These are phyloP conservation scores for Dendrocopos noguchii DNA, from an alignment of 2,113 vertebrate species.

Conservation along the genomic window DNA sequence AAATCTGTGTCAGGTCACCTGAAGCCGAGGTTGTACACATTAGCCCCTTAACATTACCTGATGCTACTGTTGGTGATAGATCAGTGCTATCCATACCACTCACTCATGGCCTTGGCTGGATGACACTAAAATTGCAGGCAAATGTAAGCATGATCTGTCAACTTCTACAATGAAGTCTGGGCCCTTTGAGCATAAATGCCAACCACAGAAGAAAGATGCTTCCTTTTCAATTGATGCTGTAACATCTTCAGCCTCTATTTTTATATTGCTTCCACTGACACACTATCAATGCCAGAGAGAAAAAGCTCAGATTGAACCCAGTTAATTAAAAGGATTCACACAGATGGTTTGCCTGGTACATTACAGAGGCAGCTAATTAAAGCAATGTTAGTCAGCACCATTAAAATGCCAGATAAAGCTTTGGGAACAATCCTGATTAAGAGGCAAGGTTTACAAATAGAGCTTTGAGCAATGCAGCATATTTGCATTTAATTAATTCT, in stretches of 20 bases:
- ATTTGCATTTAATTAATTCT: constrained; percentile 48
- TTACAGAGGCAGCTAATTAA: constrained; percentile 48
- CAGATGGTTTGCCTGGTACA: constrained; percentile 50
- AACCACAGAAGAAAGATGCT: background rate
- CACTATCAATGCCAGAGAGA: background rate
- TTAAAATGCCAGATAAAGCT: constrained; percentile 49
- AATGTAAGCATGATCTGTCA: background rate
- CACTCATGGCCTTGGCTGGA: background rate
- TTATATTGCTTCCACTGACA: background rate
- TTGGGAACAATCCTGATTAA: background rate
- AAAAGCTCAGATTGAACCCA: background rate
- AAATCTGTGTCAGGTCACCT: background rate
- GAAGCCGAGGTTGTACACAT: background rate
- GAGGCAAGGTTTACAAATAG: constrained; percentile 38
- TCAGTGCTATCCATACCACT: background rate
- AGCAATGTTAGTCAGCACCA: constrained; percentile 31
- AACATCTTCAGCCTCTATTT: background rate
- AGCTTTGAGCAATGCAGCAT: background rate
- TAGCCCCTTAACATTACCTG: background rate
- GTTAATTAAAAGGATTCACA: constrained; percentile 60
- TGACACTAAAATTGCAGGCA: background rate
- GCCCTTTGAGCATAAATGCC: background rate
- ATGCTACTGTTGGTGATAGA: background rate
- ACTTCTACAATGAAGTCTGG: background rate
- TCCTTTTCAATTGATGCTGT: background rate